Conservation (phyloP, 2,888 invertebrate genomes). For the Acleris laterana region DNA sequence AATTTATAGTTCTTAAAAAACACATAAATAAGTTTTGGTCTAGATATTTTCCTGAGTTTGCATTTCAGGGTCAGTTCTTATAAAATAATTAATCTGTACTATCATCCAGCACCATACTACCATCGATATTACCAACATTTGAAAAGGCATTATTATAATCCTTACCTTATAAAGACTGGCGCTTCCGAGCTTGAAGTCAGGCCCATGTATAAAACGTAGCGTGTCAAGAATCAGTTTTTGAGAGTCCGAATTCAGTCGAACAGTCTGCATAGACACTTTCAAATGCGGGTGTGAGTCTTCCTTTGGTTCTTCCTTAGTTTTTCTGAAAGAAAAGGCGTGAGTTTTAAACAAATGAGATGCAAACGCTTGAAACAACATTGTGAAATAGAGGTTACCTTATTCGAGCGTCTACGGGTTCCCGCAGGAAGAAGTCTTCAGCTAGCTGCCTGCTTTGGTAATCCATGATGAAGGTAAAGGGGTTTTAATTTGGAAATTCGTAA, state of each 20-base stretch:
- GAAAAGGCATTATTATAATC: conserved; percentile 4
- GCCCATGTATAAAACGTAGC: conserved; percentile 89
- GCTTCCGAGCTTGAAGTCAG: conserved; percentile 85
- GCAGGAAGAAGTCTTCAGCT: conserved; percentile 86
- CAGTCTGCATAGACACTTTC: conserved; percentile 90
- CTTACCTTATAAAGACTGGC: conserved; percentile 83
- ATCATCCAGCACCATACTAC: no score
- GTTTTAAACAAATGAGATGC: neutral
- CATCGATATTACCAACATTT: no score
- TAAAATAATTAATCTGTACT: no score
- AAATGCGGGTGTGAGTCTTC: conserved; percentile 80
- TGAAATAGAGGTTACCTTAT: conserved; percentile 71
- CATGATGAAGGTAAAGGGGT: conserved; percentile 62
- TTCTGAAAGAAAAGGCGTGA: conserved; percentile 49
- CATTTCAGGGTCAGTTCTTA: no score
- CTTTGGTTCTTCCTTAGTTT: conserved; percentile 71
- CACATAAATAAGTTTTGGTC: no score
- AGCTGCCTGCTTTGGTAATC: conserved; percentile 83
- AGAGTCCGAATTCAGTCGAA: conserved; percentile 87
- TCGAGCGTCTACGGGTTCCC: conserved; percentile 85
- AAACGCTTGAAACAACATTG: conserved; percentile 22
- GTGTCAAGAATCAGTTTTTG: conserved; percentile 90
- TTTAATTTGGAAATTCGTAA: conserved; percentile 38
- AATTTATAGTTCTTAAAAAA: no score
- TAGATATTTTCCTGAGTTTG: no score